Base-by-base conservation (phyloP, 2,888 invertebrate species). In the Ganaspis brasiliensis region DNA sequence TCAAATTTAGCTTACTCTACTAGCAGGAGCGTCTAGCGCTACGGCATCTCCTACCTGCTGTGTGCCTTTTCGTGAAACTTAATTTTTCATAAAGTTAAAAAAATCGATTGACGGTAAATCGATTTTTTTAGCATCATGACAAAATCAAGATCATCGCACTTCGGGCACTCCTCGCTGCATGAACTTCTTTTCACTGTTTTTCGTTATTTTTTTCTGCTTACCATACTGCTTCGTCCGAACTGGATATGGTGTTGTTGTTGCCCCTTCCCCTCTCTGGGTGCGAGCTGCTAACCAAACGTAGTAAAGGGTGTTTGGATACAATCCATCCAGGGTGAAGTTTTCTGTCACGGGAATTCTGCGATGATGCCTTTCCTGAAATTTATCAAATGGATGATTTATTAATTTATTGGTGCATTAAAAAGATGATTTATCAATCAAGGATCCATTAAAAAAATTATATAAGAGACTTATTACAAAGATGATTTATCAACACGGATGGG, bases 221-320 rank as follows among this genome's bases (percentile, higher is more conserved):
- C 99, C 98, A 94, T 98, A 98, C 95, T 98, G 98, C 92, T 98
- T 98, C 73, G 99, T 99, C 93, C 97, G 95, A 86, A 98, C 97
- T 83, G 97, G 97, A 84, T 98, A 96, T 14, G 98, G 97, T 52
- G 98, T 97, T 16, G 98, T 98, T 74, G 98, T 97, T 40, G 98
- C 98, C 16, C 99, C 99, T 92, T 98, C 98, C 12, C 99, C 99
- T 82, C 96, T 93, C 88, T 97, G 96, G 16, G 98, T 98, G 84
- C 97, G 94, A 77, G 99, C 99, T 14, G 98, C 98, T 86, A 99
- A 93, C 97, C 98, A 98, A 88, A 99, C 97, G 93, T 97, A 98
- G 94, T 99, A 99, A 85, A 98, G 92, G 12, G 98, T 99, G 93
- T 98, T 97, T 40, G 99, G 99, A 91, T 98, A 98, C 59, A 99